phyloP scores from a whole-genome alignment of 2,113 vertebrate species.

The Trogon surrucura region DNA sequence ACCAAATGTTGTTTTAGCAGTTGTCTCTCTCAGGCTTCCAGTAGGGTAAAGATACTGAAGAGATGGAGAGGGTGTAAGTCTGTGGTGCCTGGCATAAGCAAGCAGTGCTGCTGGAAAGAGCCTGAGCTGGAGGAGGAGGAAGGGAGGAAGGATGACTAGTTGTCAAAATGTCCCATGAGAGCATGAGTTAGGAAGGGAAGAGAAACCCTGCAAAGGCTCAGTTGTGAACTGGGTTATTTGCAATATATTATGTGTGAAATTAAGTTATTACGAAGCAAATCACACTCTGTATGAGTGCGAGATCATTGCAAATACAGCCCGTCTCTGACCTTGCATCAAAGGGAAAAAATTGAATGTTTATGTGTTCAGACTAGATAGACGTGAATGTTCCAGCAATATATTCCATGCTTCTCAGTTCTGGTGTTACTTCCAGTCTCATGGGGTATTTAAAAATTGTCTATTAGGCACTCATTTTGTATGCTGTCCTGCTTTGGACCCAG shows the following conservation, averaged over 20 bases:
- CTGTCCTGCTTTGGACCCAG: not conserved
- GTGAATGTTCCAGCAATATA: not conserved
- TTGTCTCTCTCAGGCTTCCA: not conserved
- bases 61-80: not conserved
- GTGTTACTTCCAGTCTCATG: not conserved
- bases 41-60: not conserved
- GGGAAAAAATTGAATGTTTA: not conserved
- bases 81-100: not conserved
- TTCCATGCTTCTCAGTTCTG: not conserved
- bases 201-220: not conserved
- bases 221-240: constrained; percentile 2
- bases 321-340: not conserved
- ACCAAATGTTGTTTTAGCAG: not conserved
- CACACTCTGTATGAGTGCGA: not conserved
- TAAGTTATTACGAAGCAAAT: constrained; percentile 21
- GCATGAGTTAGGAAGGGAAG: not conserved
- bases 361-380: not conserved
- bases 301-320: not conserved
- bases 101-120: not conserved
- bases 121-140: not conserved
- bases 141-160: not conserved
- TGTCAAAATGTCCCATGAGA: not conserved
- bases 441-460: not conserved
- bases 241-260: not conserved
- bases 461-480: not conserved